Conservation (phyloP, 2,797 vertebrate species). For the Numenius phaeopus region DNA sequence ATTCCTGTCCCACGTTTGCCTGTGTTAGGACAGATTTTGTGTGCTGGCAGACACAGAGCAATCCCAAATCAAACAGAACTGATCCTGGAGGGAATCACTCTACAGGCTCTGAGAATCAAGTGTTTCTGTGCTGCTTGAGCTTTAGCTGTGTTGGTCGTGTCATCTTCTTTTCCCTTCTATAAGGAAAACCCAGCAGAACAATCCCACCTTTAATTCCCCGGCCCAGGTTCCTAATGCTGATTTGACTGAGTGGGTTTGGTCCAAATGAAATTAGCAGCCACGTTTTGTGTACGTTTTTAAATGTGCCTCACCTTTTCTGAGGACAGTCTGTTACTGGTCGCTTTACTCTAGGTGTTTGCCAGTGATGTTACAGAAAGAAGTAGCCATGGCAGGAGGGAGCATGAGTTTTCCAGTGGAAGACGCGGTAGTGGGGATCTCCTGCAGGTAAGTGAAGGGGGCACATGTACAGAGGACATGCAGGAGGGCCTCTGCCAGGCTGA, state of each 20-base stretch:
- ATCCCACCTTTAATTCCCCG: not conserved
- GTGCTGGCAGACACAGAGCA: not conserved
- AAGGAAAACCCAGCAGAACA: not conserved
- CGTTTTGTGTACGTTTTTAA: not conserved
- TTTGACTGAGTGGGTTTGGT: not conserved
- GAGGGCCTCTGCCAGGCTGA: not conserved
- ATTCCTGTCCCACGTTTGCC: not conserved
- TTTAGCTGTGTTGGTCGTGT: not conserved
- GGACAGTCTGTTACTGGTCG: not conserved
- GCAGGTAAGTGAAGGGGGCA: not conserved
- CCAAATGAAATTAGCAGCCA: not conserved
- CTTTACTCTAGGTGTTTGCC: not conserved
- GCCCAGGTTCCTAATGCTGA: fast-evolving
- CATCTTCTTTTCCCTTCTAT: not conserved
- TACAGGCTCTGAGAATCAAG: not conserved
- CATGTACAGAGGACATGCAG: not conserved
- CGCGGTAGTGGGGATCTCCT: not conserved
- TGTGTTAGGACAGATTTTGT: not conserved
- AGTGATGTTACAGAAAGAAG: not conserved
- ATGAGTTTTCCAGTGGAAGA: not conserved
- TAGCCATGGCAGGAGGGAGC: not conserved
- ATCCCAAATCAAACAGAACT: not conserved
- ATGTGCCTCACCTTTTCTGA: not conserved
- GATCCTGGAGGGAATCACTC: not conserved
- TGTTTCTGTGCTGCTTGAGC: not conserved